Conservation (phyloP, 2,797 vertebrate species). For the Syndactyla subalaris region DNA sequence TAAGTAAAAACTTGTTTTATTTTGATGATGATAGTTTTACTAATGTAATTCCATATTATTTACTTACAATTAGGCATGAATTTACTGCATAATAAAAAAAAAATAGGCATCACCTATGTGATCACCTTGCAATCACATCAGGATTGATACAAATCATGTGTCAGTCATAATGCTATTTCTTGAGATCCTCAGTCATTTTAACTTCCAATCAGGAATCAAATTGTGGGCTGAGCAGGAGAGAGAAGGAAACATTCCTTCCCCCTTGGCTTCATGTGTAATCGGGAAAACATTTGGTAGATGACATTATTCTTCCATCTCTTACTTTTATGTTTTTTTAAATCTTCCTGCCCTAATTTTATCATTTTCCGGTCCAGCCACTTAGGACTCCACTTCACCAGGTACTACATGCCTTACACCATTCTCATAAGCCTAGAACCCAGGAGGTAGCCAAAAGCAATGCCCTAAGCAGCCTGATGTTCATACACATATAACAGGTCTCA, state of each 20-base stretch:
- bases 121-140: neutral
- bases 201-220: neutral
- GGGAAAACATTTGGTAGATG: neutral
- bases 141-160: neutral
- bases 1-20: neutral
- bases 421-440: neutral
- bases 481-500: neutral
- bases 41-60: neutral
- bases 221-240: neutral
- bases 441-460: neutral
- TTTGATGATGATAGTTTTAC: neutral
- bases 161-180: neutral
- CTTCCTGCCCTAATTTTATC: neutral
- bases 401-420: neutral
- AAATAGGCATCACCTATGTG: neutral
- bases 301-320: neutral
- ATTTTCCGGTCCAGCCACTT: neutral
- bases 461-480: neutral
- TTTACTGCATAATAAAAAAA: neutral
- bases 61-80: neutral
- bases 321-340: neutral
- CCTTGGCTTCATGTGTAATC: accelerated
- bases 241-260: neutral
- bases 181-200: neutral
- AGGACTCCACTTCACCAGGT: neutral